phyloP scores from a whole-genome alignment of 2,888 invertebrate genomes.

The Polylopha cassiicola region DNA sequence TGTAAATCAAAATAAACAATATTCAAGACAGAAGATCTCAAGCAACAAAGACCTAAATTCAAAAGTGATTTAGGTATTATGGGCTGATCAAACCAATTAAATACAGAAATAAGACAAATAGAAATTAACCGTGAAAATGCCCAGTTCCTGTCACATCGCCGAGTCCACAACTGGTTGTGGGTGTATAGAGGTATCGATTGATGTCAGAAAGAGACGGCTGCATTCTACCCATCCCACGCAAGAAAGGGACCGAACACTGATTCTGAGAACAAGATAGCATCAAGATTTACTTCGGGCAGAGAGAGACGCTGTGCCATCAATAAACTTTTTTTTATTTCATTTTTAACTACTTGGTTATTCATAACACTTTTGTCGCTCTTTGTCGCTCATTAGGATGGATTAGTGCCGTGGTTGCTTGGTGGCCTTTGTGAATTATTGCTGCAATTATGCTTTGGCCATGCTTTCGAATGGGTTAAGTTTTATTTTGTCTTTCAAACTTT shows the following conservation, averaged over 20 bases:
- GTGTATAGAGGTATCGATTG: conserved; percentile 67
- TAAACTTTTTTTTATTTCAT: conserved; percentile 48
- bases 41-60: no score
- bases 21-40: no score
- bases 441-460: conserved; percentile 29
- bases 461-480: no score
- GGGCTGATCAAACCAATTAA: not conserved
- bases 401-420: conserved; percentile 45
- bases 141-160: conserved; percentile 30
- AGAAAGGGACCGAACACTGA: conserved; percentile 37
- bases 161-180: conserved; percentile 53
- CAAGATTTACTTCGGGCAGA: conserved; percentile 56
- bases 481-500: no score
- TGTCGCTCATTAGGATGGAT: conserved; percentile 61
- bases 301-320: conserved; percentile 63
- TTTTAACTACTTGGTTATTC: conserved; percentile 67
- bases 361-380: conserved; percentile 72
- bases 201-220: conserved; percentile 41
- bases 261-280: conserved; percentile 74
- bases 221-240: conserved; percentile 20
- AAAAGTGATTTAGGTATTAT: no score
- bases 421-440: conserved; percentile 28
- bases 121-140: conserved; percentile 32
- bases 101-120: conserved; percentile 2
- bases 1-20: no score